A percentile compares a stretch with the other conserved stretches of the same genome.
phyloP scores from a whole-genome alignment of 2,797 vertebrate species.

The Telmatherina bonti region DNA sequence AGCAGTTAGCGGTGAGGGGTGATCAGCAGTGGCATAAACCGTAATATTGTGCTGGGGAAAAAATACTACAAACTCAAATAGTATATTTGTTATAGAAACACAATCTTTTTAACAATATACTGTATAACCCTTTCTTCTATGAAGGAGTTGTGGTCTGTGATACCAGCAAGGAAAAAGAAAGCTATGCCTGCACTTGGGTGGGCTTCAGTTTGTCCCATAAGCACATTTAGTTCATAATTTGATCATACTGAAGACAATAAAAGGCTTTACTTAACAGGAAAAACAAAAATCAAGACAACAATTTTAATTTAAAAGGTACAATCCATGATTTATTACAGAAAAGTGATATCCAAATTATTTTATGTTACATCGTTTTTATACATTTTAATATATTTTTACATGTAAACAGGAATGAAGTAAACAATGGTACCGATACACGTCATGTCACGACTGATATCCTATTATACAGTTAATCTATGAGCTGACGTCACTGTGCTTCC shows the following conservation, averaged over 20 bases:
- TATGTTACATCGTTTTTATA: slow-evolving; percentile 78
- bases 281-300: slow-evolving; percentile 30
- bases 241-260: slow-evolving; percentile 18
- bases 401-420: slow-evolving; percentile 88
- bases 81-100: slow-evolving; percentile 71
- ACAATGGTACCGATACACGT: slow-evolving; percentile 81
- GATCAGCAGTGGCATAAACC: slow-evolving; percentile 24
- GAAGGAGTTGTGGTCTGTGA: slow-evolving; percentile 51
- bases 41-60: slow-evolving; percentile 71
- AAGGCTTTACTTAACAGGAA: neutral
- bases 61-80: slow-evolving; percentile 71
- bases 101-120: slow-evolving; percentile 71
- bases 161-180: slow-evolving; percentile 41
- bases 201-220: slow-evolving; percentile 45
- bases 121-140: slow-evolving; percentile 44
- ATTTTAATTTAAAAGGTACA: slow-evolving; percentile 79
- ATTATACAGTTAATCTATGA: slow-evolving; percentile 71
- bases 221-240: slow-evolving; percentile 47
- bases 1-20: slow-evolving; percentile 38
- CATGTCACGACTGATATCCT: slow-evolving; percentile 69
- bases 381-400: slow-evolving; percentile 81
- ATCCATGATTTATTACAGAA: slow-evolving; percentile 88
- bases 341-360: slow-evolving; percentile 86
- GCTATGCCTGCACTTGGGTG: slow-evolving; percentile 10
- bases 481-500: slow-evolving; percentile 63